Percentiles rank a stretch among this genome's conserved stretches.
These are phyloP conservation scores for Neocloeon triangulifer DNA, from an alignment of 1,140 invertebrate genomes.

Conservation along the genomic window DNA sequence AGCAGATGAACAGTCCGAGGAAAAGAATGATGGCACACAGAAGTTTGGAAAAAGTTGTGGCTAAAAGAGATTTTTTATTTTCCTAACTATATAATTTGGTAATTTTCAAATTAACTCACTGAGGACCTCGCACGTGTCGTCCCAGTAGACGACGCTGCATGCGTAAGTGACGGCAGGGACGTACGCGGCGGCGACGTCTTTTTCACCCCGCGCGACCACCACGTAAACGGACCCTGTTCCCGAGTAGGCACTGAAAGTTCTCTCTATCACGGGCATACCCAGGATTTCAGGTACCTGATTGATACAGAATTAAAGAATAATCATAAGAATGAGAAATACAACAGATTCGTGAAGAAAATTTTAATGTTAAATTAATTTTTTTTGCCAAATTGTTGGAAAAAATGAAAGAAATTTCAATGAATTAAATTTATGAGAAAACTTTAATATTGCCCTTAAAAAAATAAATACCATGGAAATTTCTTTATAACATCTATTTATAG, in stretches of 20 bases:
- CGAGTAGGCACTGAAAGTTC: conserved; percentile 31
- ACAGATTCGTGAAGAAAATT: conserved; percentile 5
- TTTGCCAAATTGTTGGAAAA: too few relatives aligned
- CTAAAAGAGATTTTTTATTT: conserved; percentile 13
- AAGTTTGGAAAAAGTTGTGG: conserved; percentile 20
- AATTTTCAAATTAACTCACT: conserved; percentile 17
- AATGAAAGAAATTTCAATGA: too few relatives aligned
- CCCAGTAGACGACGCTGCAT: conserved; percentile 22
- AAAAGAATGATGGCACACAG: conserved; percentile 26
- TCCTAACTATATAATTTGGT: conserved; percentile 2
- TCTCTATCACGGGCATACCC: conserved; percentile 15
- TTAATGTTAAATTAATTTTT: too few relatives aligned
- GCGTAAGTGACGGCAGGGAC: conserved; percentile 39
- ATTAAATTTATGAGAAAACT: too few relatives aligned
- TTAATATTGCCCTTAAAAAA: too few relatives aligned
- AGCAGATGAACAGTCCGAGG: conserved; percentile 29
- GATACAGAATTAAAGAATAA: too few relatives aligned
- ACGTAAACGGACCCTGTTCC: conserved; percentile 37
- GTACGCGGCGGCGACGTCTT: conserved; percentile 28
- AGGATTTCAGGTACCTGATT: conserved; percentile 15
- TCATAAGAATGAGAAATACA: too few relatives aligned
- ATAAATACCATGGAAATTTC: too few relatives aligned
- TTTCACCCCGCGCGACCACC: conserved; percentile 25
- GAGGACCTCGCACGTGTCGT: conserved; percentile 20
- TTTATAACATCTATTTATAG: too few relatives aligned